Evolutionary conservation across 2,888 invertebrate genomes (phyloP).

Genomic region (Tipula confusa): DNA sequence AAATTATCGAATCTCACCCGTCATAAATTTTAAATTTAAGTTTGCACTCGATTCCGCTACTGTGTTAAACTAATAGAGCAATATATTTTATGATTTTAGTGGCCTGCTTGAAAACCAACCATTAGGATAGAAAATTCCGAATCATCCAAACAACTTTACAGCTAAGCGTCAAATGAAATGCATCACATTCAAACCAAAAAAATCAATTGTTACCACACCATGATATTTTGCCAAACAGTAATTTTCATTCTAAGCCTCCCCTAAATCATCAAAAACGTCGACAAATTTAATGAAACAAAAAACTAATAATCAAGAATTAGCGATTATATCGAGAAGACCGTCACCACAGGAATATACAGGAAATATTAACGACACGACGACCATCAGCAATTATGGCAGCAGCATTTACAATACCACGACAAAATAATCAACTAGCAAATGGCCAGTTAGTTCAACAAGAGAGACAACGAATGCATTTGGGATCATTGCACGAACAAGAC

Average conservation of each 20-base stretch:
- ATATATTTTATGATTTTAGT: neutral
- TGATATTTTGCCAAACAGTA: neutral
- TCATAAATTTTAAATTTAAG: neutral
- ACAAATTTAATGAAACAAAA: neutral
- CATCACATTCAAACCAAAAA: neutral
- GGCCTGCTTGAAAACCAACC: neutral
- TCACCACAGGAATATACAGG: conserved; percentile 48
- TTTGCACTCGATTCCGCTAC: neutral
- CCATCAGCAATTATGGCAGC: conserved; percentile 62
- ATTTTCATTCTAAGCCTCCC: neutral
- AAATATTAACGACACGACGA: conserved; percentile 50
- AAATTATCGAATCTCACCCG: neutral
- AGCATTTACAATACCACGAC: conserved; percentile 59
- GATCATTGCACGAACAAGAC: conserved; percentile 28
- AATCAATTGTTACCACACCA: neutral
- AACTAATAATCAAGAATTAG: neutral
- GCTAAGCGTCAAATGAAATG: neutral
- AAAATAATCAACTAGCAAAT: conserved; percentile 48
- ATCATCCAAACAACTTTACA: neutral
- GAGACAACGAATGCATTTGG: conserved; percentile 9
- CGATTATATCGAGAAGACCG: conserved; percentile 41
- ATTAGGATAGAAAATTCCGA: neutral
- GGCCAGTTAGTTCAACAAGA: neutral
- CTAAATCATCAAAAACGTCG: neutral
- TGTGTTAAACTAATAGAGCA: neutral